These are phyloP conservation scores for Balaenoptera acutorostrata DNA, from an alignment of 2,113 vertebrate species.

Conservation along the genomic window DNA sequence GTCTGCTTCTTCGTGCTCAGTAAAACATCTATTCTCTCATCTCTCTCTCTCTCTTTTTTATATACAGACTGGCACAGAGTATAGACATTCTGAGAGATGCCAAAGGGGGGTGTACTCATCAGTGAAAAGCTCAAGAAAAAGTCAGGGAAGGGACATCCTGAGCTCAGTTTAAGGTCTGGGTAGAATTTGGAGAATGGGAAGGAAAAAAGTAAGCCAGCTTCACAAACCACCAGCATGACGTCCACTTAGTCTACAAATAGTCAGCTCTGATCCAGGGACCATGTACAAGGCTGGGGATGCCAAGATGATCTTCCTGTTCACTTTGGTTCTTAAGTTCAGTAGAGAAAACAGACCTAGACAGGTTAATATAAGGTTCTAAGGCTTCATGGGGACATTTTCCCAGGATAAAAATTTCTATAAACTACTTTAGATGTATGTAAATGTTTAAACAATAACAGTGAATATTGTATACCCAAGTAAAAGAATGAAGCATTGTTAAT, in stretches of 20 bases:
- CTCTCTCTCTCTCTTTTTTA: neutral
- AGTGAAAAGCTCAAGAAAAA: neutral
- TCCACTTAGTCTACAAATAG: neutral
- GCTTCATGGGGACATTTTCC: neutral
- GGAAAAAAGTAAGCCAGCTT: neutral
- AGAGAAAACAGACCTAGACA: neutral
- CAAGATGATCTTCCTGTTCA: neutral
- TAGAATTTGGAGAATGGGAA: neutral
- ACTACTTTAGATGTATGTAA: neutral
- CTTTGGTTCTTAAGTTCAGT: neutral
- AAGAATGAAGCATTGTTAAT: neutral
- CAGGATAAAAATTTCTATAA: neutral
- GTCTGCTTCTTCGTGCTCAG: neutral
- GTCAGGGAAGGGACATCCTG: neutral
- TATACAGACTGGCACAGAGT: neutral
- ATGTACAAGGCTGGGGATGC: fast-evolving
- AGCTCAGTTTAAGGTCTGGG: neutral
- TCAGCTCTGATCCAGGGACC: neutral
- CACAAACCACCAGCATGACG: neutral
- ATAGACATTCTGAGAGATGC: neutral
- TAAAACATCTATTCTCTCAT: neutral
- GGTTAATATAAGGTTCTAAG: neutral
- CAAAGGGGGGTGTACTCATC: neutral
- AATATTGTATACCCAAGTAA: neutral
- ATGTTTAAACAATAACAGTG: neutral